These are phyloP conservation scores for Morelia viridis DNA, from an alignment of 2,797 vertebrate species.

Conservation along the genomic window DNA sequence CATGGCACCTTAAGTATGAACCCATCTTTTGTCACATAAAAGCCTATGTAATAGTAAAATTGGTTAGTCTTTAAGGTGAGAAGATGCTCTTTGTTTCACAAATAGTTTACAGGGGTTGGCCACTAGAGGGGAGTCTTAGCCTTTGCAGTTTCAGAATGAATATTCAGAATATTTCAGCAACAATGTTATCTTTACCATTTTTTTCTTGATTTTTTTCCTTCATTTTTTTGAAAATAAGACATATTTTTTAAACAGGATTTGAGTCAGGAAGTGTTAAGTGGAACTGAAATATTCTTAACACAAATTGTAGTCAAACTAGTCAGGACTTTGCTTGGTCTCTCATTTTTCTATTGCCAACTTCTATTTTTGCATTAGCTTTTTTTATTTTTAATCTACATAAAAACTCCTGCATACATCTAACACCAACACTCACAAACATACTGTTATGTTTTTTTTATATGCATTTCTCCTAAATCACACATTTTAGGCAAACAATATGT, in stretches of 20 bases:
- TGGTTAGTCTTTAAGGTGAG: background rate
- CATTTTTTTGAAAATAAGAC: background rate
- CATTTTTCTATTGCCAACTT: background rate
- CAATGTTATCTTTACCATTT: background rate
- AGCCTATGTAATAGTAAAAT: background rate
- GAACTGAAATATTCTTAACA: background rate
- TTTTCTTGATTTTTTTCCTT: background rate
- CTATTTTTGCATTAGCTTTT: background rate
- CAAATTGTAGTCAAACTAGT: background rate
- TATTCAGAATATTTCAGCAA: background rate
- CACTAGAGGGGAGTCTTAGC: conserved; percentile 19
- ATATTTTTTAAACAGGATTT: background rate
- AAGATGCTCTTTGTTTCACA: background rate
- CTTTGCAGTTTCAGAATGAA: background rate
- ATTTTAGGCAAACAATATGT: background rate
- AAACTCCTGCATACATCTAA: background rate
- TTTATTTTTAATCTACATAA: background rate
- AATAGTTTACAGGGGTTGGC: background rate
- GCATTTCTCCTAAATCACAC: background rate
- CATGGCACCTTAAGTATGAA: background rate
- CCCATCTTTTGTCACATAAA: background rate
- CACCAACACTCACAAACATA: background rate
- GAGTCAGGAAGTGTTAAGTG: background rate
- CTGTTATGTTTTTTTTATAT: background rate
- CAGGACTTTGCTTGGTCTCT: background rate